phyloP scores from a whole-genome alignment of 1,140 invertebrate genomes.

The Ceratina calcarata region DNA sequence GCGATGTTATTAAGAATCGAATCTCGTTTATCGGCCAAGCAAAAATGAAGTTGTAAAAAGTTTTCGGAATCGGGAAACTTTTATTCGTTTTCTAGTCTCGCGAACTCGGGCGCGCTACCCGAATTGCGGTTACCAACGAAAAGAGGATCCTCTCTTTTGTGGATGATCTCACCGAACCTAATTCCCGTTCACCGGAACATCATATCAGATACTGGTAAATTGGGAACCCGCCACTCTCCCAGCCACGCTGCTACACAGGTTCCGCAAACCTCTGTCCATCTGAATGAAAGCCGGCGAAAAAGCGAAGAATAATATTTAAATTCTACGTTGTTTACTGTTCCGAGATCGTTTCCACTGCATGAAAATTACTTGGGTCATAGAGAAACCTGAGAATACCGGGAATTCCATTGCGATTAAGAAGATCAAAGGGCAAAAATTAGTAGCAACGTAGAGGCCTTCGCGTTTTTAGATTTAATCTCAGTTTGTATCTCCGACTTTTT shows the following conservation, averaged over 20 bases:
- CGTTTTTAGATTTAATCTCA: conserved; percentile 16
- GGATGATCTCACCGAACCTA: conserved; percentile 33
- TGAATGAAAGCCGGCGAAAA: background rate
- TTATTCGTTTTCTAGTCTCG: conserved; percentile 67
- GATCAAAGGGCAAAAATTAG: background rate
- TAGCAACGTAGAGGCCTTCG: too few species aligned
- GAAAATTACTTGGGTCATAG: background rate
- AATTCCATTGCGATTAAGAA: background rate
- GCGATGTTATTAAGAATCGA: conserved; percentile 66
- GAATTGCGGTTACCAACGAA: background rate
- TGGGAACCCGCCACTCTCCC: conserved; percentile 41
- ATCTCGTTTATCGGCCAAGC: conserved; percentile 59
- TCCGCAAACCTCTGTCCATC: background rate
- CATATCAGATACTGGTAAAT: conserved; percentile 52
- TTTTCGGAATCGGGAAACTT: conserved; percentile 73
- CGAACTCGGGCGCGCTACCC: background rate
- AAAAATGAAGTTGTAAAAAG: conserved; percentile 69
- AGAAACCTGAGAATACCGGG: background rate
- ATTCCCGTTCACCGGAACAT: conserved; percentile 51
- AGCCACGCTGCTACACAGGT: conserved; percentile 5
- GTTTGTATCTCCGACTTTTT: conserved; percentile 27
- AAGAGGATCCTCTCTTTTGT: conserved; percentile 32
- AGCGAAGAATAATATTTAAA: background rate
- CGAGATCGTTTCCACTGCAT: background rate
- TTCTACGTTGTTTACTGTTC: background rate